phyloP scores from a whole-genome alignment of 2,888 invertebrate species.

The Melanophora roralis region DNA sequence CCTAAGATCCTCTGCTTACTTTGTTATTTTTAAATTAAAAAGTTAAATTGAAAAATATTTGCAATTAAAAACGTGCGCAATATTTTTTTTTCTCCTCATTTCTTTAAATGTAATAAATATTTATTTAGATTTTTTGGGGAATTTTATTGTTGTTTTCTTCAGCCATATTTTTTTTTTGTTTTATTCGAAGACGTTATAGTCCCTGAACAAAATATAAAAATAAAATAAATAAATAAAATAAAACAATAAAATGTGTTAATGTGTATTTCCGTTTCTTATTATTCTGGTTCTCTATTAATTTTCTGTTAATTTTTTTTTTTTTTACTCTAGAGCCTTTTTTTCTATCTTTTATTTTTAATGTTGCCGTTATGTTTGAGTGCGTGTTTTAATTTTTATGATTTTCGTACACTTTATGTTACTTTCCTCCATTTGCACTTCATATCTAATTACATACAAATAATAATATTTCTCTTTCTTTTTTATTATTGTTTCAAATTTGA shows the following conservation, averaged over 20 bases:
- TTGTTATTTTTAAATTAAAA: background rate
- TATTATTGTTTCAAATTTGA: conserved; percentile 45
- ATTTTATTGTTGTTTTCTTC: background rate
- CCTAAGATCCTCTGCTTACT: background rate
- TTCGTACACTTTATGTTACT: conserved; percentile 26
- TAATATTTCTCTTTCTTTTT: background rate
- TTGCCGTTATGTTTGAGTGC: background rate
- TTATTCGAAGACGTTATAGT: conserved; percentile 16
- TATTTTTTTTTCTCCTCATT: background rate
- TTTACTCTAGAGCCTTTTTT: background rate
- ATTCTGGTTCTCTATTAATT: no score
- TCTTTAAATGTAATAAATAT: background rate
- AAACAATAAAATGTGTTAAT: conserved; percentile 34
- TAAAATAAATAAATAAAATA: background rate
- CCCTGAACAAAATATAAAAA: background rate
- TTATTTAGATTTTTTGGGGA: background rate
- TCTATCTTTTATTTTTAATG: no score
- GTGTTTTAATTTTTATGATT: conserved; percentile 12
- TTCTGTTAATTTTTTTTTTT: no score
- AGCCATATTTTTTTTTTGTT: background rate
- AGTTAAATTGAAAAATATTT: conserved; percentile 17
- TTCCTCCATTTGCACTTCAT: conserved; percentile 40
- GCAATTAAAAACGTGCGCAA: background rate
- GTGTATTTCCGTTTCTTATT: conserved; percentile 18
- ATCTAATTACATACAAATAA: conserved; percentile 53